Conservation (phyloP, 2,797 vertebrate genomes). For the Carduelis carduelis region DNA sequence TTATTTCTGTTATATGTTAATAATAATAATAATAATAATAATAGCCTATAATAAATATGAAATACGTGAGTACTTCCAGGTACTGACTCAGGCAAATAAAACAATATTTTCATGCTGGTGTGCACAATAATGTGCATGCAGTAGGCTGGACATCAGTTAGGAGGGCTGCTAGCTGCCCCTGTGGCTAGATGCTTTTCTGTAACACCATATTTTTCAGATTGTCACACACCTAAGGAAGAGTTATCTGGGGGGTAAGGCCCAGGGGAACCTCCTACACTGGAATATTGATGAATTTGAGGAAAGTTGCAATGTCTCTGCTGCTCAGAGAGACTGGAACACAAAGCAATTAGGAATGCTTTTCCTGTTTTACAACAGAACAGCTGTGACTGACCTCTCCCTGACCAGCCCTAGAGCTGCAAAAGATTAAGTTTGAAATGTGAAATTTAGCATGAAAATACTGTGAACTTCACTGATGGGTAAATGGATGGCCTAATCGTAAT, state of each 20-base stretch:
- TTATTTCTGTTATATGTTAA: background rate
- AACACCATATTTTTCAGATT: background rate
- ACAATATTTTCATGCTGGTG: background rate
- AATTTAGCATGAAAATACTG: conserved; percentile 33
- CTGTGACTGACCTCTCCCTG: background rate
- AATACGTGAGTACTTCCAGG: background rate
- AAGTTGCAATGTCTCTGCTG: background rate
- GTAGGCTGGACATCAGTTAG: background rate
- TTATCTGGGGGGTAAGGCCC: background rate
- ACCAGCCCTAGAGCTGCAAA: background rate
- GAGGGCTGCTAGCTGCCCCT: background rate
- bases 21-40: background rate
- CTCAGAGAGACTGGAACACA: background rate
- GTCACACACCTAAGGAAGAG: background rate
- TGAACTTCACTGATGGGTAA: background rate
- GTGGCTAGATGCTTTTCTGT: background rate
- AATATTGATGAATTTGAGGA: background rate
- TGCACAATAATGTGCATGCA: background rate
- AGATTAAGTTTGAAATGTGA: background rate
- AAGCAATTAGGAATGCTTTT: background rate
- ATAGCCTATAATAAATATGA: background rate
- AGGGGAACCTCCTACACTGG: background rate
- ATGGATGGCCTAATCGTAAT: background rate
- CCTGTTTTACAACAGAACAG: background rate
- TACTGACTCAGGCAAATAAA: background rate